Evolutionary conservation across 2,888 invertebrate genomes (phyloP).

Genomic region (Hipparchia sbordonii): DNA sequence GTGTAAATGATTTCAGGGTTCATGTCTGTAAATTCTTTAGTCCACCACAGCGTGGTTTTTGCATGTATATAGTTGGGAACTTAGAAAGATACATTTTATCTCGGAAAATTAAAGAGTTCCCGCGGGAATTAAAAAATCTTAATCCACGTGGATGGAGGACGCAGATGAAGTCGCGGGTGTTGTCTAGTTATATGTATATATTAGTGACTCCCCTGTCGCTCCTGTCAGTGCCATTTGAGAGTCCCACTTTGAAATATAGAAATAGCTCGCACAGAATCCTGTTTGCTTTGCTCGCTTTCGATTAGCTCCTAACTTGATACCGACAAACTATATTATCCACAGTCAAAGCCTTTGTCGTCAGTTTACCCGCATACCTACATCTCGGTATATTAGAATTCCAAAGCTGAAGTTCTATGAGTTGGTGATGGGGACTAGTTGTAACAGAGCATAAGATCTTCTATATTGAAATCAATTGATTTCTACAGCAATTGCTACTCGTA

Average conservation of each 20-base stretch:
- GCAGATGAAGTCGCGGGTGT: no score
- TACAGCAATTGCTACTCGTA: no score
- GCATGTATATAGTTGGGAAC: no score
- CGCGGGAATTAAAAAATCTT: no score
- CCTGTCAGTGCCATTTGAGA: not conserved
- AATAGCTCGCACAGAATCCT: not conserved
- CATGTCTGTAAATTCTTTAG: no score
- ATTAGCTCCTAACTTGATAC: slow-evolving; percentile 25
- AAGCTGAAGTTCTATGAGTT: not conserved
- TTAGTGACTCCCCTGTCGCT: not conserved
- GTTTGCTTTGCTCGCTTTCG: slow-evolving; percentile 9
- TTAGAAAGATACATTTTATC: no score
- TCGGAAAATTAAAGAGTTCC: no score
- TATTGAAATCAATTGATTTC: not conserved
- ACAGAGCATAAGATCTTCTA: no score
- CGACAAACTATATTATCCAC: slow-evolving; percentile 17
- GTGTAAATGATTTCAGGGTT: no score
- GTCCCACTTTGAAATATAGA: not conserved
- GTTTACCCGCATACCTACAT: slow-evolving; percentile 17
- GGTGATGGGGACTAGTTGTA: not conserved
- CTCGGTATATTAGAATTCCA: slow-evolving; percentile 30
- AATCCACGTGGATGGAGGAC: no score
- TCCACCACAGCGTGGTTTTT: no score
- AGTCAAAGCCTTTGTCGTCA: slow-evolving; percentile 28
- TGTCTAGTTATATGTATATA: no score